A percentile compares a stretch with the other conserved stretches of the same genome.
phyloP scores from a whole-genome alignment of 1,140 invertebrate species.

The Mya arenaria region DNA sequence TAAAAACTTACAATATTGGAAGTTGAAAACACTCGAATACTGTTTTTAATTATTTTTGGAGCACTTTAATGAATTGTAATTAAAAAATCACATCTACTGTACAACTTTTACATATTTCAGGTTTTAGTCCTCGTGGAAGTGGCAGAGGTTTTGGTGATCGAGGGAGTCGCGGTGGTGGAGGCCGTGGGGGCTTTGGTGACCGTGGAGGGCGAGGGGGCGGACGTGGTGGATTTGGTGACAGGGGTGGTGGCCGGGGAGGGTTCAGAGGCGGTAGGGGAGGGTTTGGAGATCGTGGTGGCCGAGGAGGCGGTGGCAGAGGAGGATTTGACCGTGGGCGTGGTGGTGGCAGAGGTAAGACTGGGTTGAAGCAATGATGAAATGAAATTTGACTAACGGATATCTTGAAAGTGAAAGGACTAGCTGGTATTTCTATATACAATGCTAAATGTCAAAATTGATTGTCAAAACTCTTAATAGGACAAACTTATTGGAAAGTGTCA shows the following conservation, averaged over 20 bases:
- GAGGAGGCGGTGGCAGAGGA: constrained; percentile 72
- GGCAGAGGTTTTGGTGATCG: constrained; percentile 81
- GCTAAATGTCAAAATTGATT: not conserved
- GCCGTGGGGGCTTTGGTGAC: constrained; percentile 57
- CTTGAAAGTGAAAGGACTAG: not conserved
- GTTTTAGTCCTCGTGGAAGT: constrained; percentile 56
- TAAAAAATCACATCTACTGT: too few relatives aligned
- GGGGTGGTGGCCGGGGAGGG: constrained; percentile 48
- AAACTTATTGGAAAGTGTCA: not conserved
- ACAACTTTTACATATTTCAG: too few relatives aligned
- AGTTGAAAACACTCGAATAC: too few relatives aligned
- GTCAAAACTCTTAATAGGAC: not conserved
- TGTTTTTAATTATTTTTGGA: too few relatives aligned
- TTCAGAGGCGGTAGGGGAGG: constrained; percentile 8
- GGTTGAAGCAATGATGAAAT: not conserved
- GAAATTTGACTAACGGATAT: not conserved
- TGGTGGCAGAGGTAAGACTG: not conserved
- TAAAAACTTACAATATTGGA: too few relatives aligned
- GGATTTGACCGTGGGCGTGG: constrained; percentile 80
- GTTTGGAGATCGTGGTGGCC: too few relatives aligned
- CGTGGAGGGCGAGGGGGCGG: constrained; percentile 54
- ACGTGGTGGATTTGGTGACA: constrained; percentile 55
- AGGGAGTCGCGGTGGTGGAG: constrained; percentile 72
- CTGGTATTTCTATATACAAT: not conserved
- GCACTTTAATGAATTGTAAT: too few relatives aligned